Conservation (phyloP, 1,140 invertebrate genomes). For the Elymnias hypermnestra region DNA sequence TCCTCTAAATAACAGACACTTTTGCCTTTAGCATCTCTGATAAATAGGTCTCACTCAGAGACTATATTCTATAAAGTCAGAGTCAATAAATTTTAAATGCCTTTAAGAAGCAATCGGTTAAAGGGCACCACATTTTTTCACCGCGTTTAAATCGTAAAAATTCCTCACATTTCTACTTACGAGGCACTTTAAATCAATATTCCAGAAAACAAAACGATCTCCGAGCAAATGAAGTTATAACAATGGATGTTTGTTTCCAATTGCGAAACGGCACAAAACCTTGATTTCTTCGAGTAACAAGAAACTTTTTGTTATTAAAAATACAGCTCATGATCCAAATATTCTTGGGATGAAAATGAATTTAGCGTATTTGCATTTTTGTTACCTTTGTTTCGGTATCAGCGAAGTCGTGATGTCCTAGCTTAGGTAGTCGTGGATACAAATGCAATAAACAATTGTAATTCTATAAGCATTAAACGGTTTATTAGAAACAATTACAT, state of each 20-base stretch:
- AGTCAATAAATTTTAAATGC: constrained; percentile 21
- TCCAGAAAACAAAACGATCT: constrained; percentile 45
- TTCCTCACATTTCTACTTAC: constrained; percentile 64
- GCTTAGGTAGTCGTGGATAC: constrained; percentile 1
- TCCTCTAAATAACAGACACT: too few species aligned
- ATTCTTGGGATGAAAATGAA: constrained; percentile 5
- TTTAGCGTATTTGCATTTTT: constrained; percentile 19
- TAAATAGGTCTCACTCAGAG: too few species aligned
- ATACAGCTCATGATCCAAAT: neutral
- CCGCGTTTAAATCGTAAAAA: constrained; percentile 65
- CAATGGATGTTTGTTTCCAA: constrained; percentile 34
- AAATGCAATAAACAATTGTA: neutral
- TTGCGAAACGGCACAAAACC: constrained; percentile 14
- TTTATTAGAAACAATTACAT: constrained; percentile 1
- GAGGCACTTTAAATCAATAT: constrained; percentile 67
- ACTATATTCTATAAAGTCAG: constrained; percentile 12
- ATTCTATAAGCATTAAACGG: too few species aligned
- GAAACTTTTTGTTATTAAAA: neutral
- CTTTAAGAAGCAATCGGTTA: constrained; percentile 14
- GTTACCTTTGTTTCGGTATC: constrained; percentile 6
- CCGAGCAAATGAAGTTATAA: constrained; percentile 69
- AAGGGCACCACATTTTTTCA: constrained; percentile 28
- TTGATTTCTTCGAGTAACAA: neutral
- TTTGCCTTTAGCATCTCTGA: too few species aligned
- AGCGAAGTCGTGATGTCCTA: constrained; percentile 17